Percentiles rank a stretch among this genome's conserved stretches.
Conservation (phyloP, 2,888 invertebrate species). For the Flexamia atlantica region DNA sequence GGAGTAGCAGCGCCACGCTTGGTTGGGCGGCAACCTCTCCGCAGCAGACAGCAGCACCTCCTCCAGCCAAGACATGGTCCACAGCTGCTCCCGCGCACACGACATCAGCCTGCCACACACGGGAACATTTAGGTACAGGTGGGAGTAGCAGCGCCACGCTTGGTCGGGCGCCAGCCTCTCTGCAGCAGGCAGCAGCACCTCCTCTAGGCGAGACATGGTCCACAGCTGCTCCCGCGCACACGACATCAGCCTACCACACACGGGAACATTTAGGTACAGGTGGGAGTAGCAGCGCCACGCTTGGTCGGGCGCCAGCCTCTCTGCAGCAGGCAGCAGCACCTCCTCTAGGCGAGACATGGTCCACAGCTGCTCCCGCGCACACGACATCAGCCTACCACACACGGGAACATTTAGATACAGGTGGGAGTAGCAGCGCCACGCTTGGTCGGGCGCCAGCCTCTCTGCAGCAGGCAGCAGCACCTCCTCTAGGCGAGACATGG, state of each 20-base stretch:
- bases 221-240: constrained; percentile 85
- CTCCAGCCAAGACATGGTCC: constrained; percentile 87
- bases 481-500: constrained; percentile 87
- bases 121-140: constrained; percentile 72
- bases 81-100: constrained; percentile 84
- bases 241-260: constrained; percentile 77
- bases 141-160: constrained; percentile 87
- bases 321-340: constrained; percentile 87
- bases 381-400: constrained; percentile 78
- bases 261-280: constrained; percentile 71
- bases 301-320: constrained; percentile 88
- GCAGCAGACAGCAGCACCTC: constrained; percentile 89
- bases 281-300: constrained; percentile 88
- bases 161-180: constrained; percentile 89
- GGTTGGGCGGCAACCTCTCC: constrained; percentile 87
- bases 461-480: constrained; percentile 88
- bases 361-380: constrained; percentile 85
- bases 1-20: constrained; percentile 88
- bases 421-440: constrained; percentile 87
- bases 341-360: constrained; percentile 88
- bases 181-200: constrained; percentile 87
- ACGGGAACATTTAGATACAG: constrained; percentile 70
- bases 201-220: constrained; percentile 87
- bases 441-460: constrained; percentile 88
- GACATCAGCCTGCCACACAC: constrained; percentile 77